Base-by-base conservation (phyloP, 2,113 vertebrate species). In the Eolophus roseicapilla region DNA sequence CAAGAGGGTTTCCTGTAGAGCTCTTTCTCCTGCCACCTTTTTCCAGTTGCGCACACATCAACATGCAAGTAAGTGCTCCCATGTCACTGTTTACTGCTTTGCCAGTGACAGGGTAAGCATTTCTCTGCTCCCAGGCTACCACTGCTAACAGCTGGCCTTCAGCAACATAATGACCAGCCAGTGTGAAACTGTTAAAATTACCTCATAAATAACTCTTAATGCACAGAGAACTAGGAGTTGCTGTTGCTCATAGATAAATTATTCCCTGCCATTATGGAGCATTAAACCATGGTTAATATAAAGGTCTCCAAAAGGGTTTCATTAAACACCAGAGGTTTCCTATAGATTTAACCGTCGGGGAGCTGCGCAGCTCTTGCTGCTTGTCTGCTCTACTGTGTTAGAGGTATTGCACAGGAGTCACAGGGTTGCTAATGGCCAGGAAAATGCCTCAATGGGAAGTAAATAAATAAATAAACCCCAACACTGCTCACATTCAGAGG, bases 141-240 rank as follows among this genome's bases (percentile, higher is more conserved):
- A 92, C 73, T 93, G 59, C 92, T 6, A 12, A 86, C 81, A 94
- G 94, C 92, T 95, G 97, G 94, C 95, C 97, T 95, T 95, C 93
- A 73, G 96, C 86, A 89, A 88, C 93, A 93, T 97, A 98, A 98
- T 97, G 98, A 95, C 96, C 96, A 97, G 95, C 88, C 93, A 95
- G 97, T 97, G 97, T 98, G 97, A 98, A 96, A 94, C 95, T 92
- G 82, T 95, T 97, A 86, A 98, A 98, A 98, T 98, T 97, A 84
- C 97, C 92, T 97, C 97, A 97, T 98, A 98, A 98, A 98, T 98
- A 98, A 98, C 97, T 96, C 69, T 78, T 97, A 98, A 98, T 97
- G 96, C 96, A 94, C 86, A 85, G 85, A 86, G 95, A 95, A 95
- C 81, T 65, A 93, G 90, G 92, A 97, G 85, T 6, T 96, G 95